Base-by-base conservation (phyloP, 2,113 vertebrate genomes). In the Aplodontia rufa region DNA sequence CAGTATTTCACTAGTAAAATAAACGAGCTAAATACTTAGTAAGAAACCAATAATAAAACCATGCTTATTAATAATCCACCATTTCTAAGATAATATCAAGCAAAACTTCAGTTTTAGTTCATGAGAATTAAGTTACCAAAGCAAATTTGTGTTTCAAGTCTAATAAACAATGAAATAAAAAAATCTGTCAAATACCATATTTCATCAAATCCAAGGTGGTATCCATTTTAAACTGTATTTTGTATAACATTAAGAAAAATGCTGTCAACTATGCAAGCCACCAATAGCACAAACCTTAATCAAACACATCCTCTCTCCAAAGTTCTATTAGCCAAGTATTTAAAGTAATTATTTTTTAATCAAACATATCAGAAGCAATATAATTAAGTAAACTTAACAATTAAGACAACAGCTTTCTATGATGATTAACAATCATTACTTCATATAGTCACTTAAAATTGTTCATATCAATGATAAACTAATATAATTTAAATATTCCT, bases 201-300 rank as follows among this genome's bases (percentile, higher is more conserved):
- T 92, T 89, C 55, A 84, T 53, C n/a, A 60, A 60, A 81, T 32
- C 40, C 58, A 86, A 81, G 80, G 49, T 80, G 45, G 19, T 69
- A 86, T 68, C 30, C 68, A 75, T 96, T 95, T 80, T 45, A 90
- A 81, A 93, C 81, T 22, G 24, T 81, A 81, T 47, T 78, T 35
- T 66, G 42, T 62, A 49, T 37, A 81, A 32, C 51, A 71, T n/a
- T 49, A 17, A 84, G 55, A 32, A 93, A 85, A 71, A 82, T 40
- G 14, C 10, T 64, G 47, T 30, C 62, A 53, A 79, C 26, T 79
- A 84, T 79, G 42, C 19, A 90, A 30, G 22, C 22, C n/a, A 79
- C 76, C 40, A 87, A 51, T 37, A 89, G 92, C 69, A 94, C 0
- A 80, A 47, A 49, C 14, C 14, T 40, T 68, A 89, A 85, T 86